A percentile compares a stretch with the other conserved stretches of the same genome.
These are phyloP conservation scores for Xestobium rufovillosum DNA, from an alignment of 2,888 invertebrate genomes.

Conservation along the genomic window DNA sequence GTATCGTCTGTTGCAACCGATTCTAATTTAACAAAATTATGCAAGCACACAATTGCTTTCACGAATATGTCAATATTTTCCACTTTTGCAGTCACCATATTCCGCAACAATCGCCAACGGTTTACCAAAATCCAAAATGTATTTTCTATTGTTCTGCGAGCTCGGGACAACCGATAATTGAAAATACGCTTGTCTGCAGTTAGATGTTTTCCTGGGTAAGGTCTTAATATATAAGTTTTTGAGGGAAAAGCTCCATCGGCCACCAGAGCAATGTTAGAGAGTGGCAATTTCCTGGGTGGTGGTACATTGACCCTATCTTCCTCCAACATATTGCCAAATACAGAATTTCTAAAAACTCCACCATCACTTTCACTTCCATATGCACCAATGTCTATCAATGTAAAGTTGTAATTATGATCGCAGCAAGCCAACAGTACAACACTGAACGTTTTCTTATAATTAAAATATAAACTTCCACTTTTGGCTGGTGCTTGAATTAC, in stretches of 20 bases:
- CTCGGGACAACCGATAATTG: constrained; percentile 24
- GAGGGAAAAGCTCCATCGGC: constrained; percentile 24
- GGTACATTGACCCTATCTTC: constrained; percentile 17
- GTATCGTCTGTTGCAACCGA: background rate
- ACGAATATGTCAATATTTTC: constrained; percentile 26
- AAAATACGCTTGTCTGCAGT: constrained; percentile 20
- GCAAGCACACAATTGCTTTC: constrained; percentile 20
- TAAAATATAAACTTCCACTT: constrained; percentile 21
- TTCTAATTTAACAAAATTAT: constrained; percentile 20
- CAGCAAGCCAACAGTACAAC: constrained; percentile 18
- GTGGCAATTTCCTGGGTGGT: constrained; percentile 7
- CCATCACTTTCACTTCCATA: constrained; percentile 17
- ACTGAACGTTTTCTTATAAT: constrained; percentile 20
- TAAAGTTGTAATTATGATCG: constrained; percentile 14
- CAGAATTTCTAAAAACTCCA: constrained; percentile 13
- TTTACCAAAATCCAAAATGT: constrained; percentile 25
- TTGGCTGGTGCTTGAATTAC: constrained; percentile 22
- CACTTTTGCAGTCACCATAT: constrained; percentile 21
- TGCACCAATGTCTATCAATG: constrained; percentile 17
- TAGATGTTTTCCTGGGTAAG: constrained; percentile 22
- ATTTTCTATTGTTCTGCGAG: constrained; percentile 25
- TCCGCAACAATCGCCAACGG: constrained; percentile 23
- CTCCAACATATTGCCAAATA: constrained; percentile 21
- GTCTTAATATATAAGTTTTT: constrained; percentile 24
- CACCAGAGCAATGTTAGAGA: constrained; percentile 15